A percentile compares a stretch with the other conserved stretches of the same genome.
Conservation (phyloP, 2,113 vertebrate genomes). For the Cyprinodon variegatus region DNA sequence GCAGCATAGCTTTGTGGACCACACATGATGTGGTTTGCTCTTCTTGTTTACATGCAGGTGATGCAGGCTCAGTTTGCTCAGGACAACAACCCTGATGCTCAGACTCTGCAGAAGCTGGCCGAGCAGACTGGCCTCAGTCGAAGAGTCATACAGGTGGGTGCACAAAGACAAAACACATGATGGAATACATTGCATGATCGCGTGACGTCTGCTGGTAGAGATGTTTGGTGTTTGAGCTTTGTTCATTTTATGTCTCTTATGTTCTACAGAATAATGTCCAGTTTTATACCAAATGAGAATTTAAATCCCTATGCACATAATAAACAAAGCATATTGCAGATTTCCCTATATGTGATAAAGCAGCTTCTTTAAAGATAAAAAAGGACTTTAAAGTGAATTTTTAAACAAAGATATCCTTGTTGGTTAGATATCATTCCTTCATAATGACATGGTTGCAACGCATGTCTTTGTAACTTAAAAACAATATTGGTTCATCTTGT, state of each 20-base stretch:
- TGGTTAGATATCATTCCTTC: neutral
- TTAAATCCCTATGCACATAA: neutral
- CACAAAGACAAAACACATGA: neutral
- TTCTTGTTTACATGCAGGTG: slow-evolving; percentile 80
- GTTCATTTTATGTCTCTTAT: neutral
- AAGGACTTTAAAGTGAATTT: neutral
- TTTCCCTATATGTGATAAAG: neutral
- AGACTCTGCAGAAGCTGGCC: slow-evolving; percentile 96
- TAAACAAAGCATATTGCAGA: neutral
- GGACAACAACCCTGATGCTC: slow-evolving; percentile 98
- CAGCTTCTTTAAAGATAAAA: too few relatives aligned
- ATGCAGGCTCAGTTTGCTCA: slow-evolving; percentile 99
- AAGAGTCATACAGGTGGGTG: slow-evolving; percentile 93
- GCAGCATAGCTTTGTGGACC: neutral
- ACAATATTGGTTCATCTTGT: neutral
- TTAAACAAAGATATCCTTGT: neutral
- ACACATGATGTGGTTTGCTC: neutral
- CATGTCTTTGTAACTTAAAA: neutral
- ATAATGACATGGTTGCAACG: neutral
- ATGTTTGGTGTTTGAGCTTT: neutral
- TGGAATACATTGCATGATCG: neutral
- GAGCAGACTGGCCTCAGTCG: slow-evolving; percentile 97
- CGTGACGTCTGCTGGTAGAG: neutral
- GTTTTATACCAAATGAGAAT: neutral
- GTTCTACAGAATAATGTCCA: neutral